These are phyloP conservation scores for Ctenochaetus hawaiiensis DNA, from an alignment of 2,797 vertebrate species.

Conservation along the genomic window DNA sequence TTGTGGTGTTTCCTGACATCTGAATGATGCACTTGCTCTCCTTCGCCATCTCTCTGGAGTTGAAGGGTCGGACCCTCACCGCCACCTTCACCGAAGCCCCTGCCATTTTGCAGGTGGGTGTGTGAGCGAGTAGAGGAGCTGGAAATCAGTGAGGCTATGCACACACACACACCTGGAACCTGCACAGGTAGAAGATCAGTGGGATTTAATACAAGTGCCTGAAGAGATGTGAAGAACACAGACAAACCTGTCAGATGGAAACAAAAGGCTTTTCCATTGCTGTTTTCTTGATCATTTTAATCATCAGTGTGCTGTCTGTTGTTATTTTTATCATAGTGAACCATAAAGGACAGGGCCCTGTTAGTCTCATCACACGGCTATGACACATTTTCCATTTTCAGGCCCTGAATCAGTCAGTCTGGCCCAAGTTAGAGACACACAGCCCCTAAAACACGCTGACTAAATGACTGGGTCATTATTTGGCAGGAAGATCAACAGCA, in stretches of 20 bases:
- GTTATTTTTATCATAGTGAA: not conserved
- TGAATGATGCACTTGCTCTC: conserved; percentile 99
- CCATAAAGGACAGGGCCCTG: not conserved
- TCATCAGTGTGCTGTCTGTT: not conserved
- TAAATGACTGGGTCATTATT: conserved; percentile 47
- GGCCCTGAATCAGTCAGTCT: conserved; percentile 10
- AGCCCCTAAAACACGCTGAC: conserved; percentile 29
- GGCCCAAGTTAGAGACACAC: conserved; percentile 14
- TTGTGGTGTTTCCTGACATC: conserved; percentile 98
- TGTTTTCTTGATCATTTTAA: not conserved
- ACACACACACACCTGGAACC: conserved; percentile 73
- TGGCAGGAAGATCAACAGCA: conserved; percentile 53
- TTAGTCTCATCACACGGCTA: not conserved
- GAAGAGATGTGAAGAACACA: not conserved
- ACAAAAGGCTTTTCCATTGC: not conserved
- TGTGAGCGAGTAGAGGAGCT: conserved; percentile 49
- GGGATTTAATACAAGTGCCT: not conserved
- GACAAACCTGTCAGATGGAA: not conserved
- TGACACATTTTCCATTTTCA: conserved; percentile 33
- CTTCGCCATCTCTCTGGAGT: conserved; percentile 94
- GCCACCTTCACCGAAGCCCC: conserved; percentile 97
- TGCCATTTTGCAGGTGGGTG: conserved; percentile 86
- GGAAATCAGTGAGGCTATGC: conserved; percentile 60
- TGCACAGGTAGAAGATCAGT: conserved; percentile 54
- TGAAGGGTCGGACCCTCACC: conserved; percentile 97